Evolutionary conservation across 2,113 vertebrate genomes (phyloP).

Genomic region (Paracanthobrama guichenoti): DNA sequence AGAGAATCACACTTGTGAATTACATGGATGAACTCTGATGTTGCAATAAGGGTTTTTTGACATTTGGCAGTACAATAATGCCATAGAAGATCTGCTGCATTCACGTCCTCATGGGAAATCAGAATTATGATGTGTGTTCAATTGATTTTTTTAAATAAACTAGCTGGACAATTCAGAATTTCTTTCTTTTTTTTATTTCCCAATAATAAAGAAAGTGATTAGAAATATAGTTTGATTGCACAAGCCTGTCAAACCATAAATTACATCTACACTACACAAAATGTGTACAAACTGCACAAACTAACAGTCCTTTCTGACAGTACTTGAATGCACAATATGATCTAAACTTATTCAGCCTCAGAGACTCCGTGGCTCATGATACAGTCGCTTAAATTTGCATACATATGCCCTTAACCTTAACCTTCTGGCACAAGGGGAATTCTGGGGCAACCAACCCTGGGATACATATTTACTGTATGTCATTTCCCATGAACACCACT

Average conservation of each 20-base stretch:
- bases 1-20: too few species aligned
- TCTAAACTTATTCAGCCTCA: conserved; percentile 30
- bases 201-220: neutral
- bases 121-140: neutral
- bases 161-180: neutral
- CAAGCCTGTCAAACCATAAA: conserved; percentile 4
- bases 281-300: neutral
- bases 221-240: neutral
- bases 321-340: neutral
- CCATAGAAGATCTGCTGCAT: neutral
- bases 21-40: too few species aligned
- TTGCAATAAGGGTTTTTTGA: too few species aligned
- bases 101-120: neutral
- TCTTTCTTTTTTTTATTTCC: neutral
- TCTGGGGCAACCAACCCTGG: neutral
- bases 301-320: neutral
- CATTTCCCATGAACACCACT: conserved; percentile 34
- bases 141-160: neutral
- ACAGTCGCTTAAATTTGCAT: conserved; percentile 12
- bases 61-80: too few species aligned
- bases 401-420: neutral
- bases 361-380: conserved; percentile 23
- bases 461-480: neutral
- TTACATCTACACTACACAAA: neutral
- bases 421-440: conserved; percentile 30